Evolutionary conservation across 2,797 vertebrate species (phyloP), one percentile per base, ranked within the genome.

Genomic region (Mustela erminea): DNA sequence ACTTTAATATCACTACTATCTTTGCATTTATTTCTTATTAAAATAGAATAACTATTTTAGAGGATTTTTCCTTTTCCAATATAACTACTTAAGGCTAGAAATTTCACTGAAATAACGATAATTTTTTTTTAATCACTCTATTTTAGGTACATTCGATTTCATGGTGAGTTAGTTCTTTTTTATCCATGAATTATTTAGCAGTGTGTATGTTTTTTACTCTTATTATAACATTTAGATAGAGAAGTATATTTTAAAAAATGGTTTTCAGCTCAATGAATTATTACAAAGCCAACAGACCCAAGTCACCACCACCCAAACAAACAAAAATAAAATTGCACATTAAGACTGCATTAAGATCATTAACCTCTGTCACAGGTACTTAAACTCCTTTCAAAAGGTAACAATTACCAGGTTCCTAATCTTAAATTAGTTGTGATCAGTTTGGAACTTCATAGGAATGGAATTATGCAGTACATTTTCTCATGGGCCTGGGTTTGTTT

Each of bases 291-390:
- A 49, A 27, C 25, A 11, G 8, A 23, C 20, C 25, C 46, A 11
- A 3, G 72, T 35, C 38, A 32, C 12, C 46, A 20, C 7, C 10
- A 4, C 66, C 7, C 4, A 3, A 23, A 49, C 21, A 11, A n/a
- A 54, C 3, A 58, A 64, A 62, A 64, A 21, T 0, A 64, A 62
- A 64, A 21, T 0, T 15, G 29, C 23, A 25, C 13, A 0, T 7
- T 0, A 10, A 29, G 23, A 32, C 5, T 6, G 6, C 20, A 4
- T 10, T 10, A 3, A 4, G 4, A 23, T 21, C 27, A 7, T 10
- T 1, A 7, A 1, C 5, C 6, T 32, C 72, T 27, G 1, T 5
- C 49, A 0, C 21, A 35, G 54, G 21, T 25, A 0, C 7, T 10
- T 25, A 14, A 18, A 8, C 11, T 8, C 27, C 52, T 41, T 84